These are phyloP conservation scores for Lepilemur septentrionalis DNA, from an alignment of 2,797 vertebrate genomes.

Conservation along the genomic window DNA sequence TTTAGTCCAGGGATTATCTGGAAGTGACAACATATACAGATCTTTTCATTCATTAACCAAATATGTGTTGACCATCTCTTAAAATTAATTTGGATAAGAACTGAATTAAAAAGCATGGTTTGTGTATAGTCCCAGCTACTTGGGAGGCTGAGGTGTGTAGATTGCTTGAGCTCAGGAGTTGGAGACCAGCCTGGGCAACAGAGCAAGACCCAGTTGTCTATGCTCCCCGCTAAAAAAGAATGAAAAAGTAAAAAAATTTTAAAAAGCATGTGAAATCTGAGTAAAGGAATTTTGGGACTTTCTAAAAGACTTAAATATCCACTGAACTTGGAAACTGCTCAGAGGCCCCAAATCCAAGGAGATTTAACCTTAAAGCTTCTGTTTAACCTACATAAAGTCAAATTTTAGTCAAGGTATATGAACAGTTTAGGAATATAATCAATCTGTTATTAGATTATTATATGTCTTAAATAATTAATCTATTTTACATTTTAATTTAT, in stretches of 20 bases:
- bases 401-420: background rate
- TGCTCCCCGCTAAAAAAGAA: too few species aligned
- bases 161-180: background rate
- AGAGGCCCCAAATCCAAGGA: background rate
- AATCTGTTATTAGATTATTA: background rate
- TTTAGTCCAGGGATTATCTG: background rate
- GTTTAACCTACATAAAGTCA: background rate
- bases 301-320: background rate
- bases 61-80: background rate
- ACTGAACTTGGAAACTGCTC: background rate
- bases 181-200: background rate
- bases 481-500: conserved; percentile 8
- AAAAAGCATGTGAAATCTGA: background rate
- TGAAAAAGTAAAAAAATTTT: background rate
- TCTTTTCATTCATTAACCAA: background rate
- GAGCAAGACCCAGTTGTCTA: background rate
- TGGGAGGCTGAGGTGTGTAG: background rate
- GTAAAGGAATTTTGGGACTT: background rate
- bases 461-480: conserved; percentile 22
- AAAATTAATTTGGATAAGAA: background rate
- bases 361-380: background rate
- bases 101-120: background rate
- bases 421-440: background rate
- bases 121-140: background rate
- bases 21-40: background rate